Base-by-base conservation (phyloP, 2,888 invertebrate species). In the Coleophora deauratella region DNA sequence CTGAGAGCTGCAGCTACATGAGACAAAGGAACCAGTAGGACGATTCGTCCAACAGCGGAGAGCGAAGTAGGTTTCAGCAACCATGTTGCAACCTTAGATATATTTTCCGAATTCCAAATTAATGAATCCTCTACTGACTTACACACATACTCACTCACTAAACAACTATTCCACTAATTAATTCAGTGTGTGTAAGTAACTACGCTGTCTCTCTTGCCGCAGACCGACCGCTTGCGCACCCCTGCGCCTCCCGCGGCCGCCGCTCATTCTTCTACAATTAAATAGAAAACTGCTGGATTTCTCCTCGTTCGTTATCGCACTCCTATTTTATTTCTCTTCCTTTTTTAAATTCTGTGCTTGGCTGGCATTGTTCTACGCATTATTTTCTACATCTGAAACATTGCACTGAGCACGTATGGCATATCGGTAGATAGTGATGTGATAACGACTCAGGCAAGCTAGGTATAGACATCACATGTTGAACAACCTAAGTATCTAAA, bases 181-280 rank as follows among this genome's bases (percentile, higher is more conserved):
- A n/a, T 21, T 21, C 6, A 21, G 3, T 21, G 6, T 21, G 3
- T 4, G 21, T 6, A 4, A 21, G 3, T 4, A 21, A 4, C 21
- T 21, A 6, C 6, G 21, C 21, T 21, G 6, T 3, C 21, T 21
- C 21, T 21, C 21, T 21, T 21, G 21, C 21, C 21, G 3, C 21
- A 21, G 6, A 35, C 34, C 42, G 36, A 28, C 37, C 12, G 14
- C 15, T 37, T 40, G 38, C 43, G 50, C 59, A 63, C 62, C 70
- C 71, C 72, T 71, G 71, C 72, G 72, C 74, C 72, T 66, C 62
- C 70, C 62, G 69, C 65, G 61, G 69, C n/a, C 67, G 69, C 65
- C 61, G 69, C 70, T 78, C 79, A 79, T 81, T 80, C 81, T 80
- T 82, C 78, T 69, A 74, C 82, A 81, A 82, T 82, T 79, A 80